phyloP scores from a whole-genome alignment of 2,888 invertebrate species.

The Pharmacophagus antenor region DNA sequence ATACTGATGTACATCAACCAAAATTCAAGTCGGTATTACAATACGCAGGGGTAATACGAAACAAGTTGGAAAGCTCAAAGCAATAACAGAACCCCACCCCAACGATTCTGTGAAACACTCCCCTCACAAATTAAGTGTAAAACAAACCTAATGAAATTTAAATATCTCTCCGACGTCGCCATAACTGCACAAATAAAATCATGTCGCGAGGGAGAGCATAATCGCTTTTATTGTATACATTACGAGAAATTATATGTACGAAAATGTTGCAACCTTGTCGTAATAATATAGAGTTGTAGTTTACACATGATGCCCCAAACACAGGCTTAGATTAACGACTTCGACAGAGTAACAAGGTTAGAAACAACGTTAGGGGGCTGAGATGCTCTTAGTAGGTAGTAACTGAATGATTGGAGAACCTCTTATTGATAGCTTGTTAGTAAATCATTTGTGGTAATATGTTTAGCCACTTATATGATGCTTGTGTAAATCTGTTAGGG shows the following conservation, averaged over 20 bases:
- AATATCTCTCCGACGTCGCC: slow-evolving; percentile 77
- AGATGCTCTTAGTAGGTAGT: slow-evolving; percentile 20
- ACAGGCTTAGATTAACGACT: slow-evolving; percentile 37
- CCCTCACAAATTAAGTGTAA: slow-evolving; percentile 81
- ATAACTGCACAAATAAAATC: slow-evolving; percentile 80
- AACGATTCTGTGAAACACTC: slow-evolving; percentile 56
- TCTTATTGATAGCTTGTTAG: slow-evolving; percentile 78
- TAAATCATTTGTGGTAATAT: slow-evolving; percentile 67
- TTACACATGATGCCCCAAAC: slow-evolving; percentile 33
- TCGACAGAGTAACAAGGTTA: slow-evolving; percentile 59
- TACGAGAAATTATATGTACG: slow-evolving; percentile 59
- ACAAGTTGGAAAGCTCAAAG: slow-evolving; percentile 59
- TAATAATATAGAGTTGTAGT: slow-evolving; percentile 40
- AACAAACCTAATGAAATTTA: slow-evolving; percentile 82
- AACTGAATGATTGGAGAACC: slow-evolving; percentile 68
- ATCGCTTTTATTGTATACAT: slow-evolving; percentile 76
- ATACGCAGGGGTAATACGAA: slow-evolving; percentile 63
- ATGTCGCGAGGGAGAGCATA: slow-evolving; percentile 72
- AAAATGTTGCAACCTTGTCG: slow-evolving; percentile 60
- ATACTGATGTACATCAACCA: slow-evolving; percentile 63
- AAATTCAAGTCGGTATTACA: slow-evolving; percentile 72
- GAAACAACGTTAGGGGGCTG: slow-evolving; percentile 25
- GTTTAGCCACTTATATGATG: slow-evolving; percentile 53
- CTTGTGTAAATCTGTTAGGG: slow-evolving; percentile 56
- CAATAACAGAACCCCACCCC: slow-evolving; percentile 70